Evolutionary conservation across 2,797 vertebrate species (phyloP), one percentile per base, ranked within the genome.

Genomic region (Zonotrichia albicollis): DNA sequence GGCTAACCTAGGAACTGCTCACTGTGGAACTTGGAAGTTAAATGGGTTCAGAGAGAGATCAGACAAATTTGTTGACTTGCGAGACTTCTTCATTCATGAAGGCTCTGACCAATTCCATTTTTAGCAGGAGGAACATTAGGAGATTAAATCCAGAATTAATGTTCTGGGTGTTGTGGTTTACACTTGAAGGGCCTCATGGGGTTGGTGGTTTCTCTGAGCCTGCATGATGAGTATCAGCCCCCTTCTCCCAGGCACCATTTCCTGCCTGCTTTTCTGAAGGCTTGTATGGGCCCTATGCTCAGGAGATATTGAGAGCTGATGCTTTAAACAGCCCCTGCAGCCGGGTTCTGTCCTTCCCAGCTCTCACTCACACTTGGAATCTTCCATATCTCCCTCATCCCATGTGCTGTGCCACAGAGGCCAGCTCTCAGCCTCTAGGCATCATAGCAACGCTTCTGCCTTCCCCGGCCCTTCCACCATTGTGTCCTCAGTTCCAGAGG

Each of bases 221-320:
- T 27, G 14, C 50, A 6, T 21, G 57, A 54, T 0, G 0, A 81
- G 5, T 26, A 58, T 34, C 62, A 68, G 34, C 5, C 16, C 22
- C n/a, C 30, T 83, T 62, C 54, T 82, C 21, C 27, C 38, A 79
- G 83, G 5, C 20, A 72, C 19, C 13, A 50, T 50, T 76, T 55
- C 42, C 54, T 65, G 32, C 43, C 51, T 89, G 42, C 43, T 51
- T 3, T 70, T 77, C 38, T 38, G 68, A 85, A 77, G 36, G 38
- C 36, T 45, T 66, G 46, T 34, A 43, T 18, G 12, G 8, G 27
- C 25, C 36, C 40, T 26, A 5, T 58, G 72, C 55, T 42, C 51
- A 58, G 51, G 15, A 79, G 29, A 70, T 16, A 38, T 0, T 7
- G 58, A 72, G 38, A 71, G 5, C 4, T 34, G 34, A 53, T 68